A percentile compares a stretch with the other conserved stretches of the same genome.
These are phyloP conservation scores for Megathymus violae DNA, from an alignment of 1,140 invertebrate species.

Conservation along the genomic window DNA sequence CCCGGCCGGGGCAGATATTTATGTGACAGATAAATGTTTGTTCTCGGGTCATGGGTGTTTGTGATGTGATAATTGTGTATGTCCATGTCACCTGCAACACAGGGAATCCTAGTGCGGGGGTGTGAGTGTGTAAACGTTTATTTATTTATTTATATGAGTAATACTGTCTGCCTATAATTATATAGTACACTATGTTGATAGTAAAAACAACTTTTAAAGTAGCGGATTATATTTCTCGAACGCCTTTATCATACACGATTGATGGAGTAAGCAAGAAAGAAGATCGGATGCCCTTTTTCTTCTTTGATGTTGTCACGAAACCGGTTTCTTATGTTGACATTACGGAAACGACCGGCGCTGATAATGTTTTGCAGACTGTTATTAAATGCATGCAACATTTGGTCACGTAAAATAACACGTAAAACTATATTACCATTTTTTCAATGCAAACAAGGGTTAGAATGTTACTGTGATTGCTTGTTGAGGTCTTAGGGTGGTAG, in stretches of 20 bases:
- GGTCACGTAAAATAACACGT: conserved; percentile 46
- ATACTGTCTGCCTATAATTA: conserved; percentile 45
- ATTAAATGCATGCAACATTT: conserved; percentile 41
- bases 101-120: too few species aligned
- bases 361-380: conserved; percentile 36
- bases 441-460: conserved; percentile 45
- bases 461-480: conserved; percentile 40
- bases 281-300: conserved; percentile 3
- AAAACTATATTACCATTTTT: conserved; percentile 45
- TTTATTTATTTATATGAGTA: too few species aligned
- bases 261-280: background rate
- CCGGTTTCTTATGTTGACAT: conserved; percentile 33
- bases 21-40: too few species aligned
- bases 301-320: conserved; percentile 13
- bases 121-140: too few species aligned
- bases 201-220: conserved; percentile 35
- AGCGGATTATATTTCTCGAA: conserved; percentile 36
- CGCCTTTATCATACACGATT: conserved; percentile 1
- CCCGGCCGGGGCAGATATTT: too few species aligned
- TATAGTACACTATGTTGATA: conserved; percentile 32
- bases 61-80: too few species aligned
- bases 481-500: conserved; percentile 44
- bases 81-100: too few species aligned
- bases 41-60: too few species aligned
- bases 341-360: conserved; percentile 17